Evolutionary conservation across 2,113 vertebrate genomes (phyloP).

Genomic region (Laticauda colubrina): DNA sequence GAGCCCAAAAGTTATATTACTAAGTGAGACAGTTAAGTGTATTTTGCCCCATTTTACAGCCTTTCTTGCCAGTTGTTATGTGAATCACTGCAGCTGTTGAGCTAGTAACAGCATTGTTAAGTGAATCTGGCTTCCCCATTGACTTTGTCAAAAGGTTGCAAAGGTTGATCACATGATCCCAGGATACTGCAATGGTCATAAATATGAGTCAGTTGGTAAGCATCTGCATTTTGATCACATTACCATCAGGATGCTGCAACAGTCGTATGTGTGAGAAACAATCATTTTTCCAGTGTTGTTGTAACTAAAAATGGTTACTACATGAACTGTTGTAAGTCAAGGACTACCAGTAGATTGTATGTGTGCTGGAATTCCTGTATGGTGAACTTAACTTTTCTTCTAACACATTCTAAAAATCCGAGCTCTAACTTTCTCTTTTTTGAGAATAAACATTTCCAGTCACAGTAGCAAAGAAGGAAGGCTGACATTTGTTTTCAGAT

Average conservation of each 20-base stretch:
- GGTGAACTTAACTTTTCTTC: background rate
- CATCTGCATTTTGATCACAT: background rate
- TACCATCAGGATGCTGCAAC: background rate
- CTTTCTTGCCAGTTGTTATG: background rate
- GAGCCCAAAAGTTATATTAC: background rate
- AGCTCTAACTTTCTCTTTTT: background rate
- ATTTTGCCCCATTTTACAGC: background rate
- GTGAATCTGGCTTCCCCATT: background rate
- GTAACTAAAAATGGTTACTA: background rate
- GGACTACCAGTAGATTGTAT: background rate
- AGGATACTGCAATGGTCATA: background rate
- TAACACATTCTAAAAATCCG: background rate
- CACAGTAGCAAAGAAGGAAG: background rate
- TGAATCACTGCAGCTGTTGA: background rate
- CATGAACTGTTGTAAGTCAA: background rate
- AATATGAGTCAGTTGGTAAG: background rate
- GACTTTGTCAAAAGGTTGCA: background rate
- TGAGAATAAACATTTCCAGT: background rate
- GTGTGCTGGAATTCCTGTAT: background rate
- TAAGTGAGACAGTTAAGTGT: background rate
- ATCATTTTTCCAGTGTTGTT: background rate
- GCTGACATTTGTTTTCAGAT: background rate
- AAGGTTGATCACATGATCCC: background rate
- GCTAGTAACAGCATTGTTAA: background rate
- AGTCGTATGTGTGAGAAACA: background rate